These are phyloP conservation scores for Axis porcinus DNA, from an alignment of 2,113 vertebrate genomes.

Conservation along the genomic window DNA sequence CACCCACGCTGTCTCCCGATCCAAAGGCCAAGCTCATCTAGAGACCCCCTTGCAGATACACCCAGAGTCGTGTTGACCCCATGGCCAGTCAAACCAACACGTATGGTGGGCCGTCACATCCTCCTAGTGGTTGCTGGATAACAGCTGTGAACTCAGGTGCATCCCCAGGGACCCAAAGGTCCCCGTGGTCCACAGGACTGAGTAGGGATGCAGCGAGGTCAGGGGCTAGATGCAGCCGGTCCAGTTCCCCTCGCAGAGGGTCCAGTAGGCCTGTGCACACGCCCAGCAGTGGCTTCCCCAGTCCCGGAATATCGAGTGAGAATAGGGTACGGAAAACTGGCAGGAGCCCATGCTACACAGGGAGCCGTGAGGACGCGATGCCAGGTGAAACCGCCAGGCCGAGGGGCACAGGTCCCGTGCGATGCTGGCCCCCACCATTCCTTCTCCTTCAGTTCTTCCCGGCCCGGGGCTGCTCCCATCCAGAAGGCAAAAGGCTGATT, in stretches of 20 bases:
- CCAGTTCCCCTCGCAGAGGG: background rate
- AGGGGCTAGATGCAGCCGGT: background rate
- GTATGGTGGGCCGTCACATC: background rate
- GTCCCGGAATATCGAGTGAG: rapidly evolving
- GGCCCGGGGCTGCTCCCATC: rapidly evolving
- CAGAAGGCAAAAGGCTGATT: rapidly evolving
- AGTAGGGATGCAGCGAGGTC: background rate
- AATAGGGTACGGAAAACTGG: rapidly evolving
- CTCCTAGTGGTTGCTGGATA: background rate
- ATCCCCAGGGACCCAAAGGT: background rate
- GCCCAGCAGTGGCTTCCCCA: rapidly evolving
- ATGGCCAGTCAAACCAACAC: rapidly evolving
- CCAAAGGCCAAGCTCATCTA: too few species aligned
- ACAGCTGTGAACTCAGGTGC: background rate
- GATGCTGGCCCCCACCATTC: background rate
- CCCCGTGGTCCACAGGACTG: rapidly evolving
- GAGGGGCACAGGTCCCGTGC: rapidly evolving
- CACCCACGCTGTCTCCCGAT: background rate
- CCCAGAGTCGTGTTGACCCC: too few species aligned
- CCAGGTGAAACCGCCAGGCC: rapidly evolving
- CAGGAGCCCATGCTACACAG: background rate
- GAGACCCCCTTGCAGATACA: background rate
- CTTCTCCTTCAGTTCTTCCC: background rate
- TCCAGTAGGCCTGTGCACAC: rapidly evolving
- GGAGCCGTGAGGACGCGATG: rapidly evolving